A percentile compares a stretch with the other conserved stretches of the same genome.
phyloP scores from a whole-genome alignment of 2,113 vertebrate species.

The Nestor notabilis region DNA sequence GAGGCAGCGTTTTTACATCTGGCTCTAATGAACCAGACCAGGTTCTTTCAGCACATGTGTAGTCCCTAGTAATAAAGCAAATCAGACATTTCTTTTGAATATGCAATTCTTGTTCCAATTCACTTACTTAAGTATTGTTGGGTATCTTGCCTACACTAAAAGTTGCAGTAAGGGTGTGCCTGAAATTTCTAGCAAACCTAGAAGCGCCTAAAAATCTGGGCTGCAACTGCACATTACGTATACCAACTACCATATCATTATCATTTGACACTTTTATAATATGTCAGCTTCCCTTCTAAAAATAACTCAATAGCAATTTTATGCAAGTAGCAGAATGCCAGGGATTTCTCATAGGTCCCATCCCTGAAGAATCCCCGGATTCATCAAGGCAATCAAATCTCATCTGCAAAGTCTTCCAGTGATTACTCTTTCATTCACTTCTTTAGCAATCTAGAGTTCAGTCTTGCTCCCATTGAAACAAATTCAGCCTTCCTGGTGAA shows the following conservation, averaged over 20 bases:
- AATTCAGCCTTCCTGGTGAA: background rate
- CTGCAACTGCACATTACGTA: background rate
- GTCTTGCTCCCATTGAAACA: background rate
- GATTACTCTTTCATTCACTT: background rate
- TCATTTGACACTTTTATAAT: background rate
- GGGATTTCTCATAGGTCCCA: background rate
- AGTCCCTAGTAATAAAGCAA: background rate
- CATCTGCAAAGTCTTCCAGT: background rate
- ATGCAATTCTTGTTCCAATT: background rate
- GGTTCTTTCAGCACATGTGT: background rate
- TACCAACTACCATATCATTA: background rate
- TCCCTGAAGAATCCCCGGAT: background rate
- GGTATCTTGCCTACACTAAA: background rate
- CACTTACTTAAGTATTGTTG: background rate
- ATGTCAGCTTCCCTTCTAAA: conserved; percentile 25
- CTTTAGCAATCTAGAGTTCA: background rate
- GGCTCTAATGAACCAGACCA: background rate
- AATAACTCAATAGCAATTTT: conserved; percentile 28
- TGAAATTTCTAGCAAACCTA: background rate
- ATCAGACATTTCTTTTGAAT: background rate
- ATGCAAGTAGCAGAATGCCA: background rate
- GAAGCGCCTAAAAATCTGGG: background rate
- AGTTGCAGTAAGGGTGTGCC: background rate
- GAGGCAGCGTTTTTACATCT: background rate
- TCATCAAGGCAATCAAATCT: background rate